Conservation (phyloP, 2,797 vertebrate genomes). For the Chelon auratus region DNA sequence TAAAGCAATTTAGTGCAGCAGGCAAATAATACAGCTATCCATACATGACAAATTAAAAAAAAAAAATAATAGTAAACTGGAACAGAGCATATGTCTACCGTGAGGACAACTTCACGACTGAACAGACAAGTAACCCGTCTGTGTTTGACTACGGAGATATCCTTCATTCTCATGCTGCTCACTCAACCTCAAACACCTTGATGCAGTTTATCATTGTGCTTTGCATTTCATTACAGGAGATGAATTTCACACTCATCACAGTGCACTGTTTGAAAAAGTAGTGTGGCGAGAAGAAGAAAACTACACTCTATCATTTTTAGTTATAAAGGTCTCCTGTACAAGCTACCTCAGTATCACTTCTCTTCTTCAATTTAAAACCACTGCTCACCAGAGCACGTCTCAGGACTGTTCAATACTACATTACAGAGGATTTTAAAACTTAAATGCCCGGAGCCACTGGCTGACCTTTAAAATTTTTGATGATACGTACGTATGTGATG, state of each 20-base stretch:
- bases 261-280: constrained; percentile 8
- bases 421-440: constrained; percentile 18
- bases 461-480: background rate
- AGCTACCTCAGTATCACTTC: background rate
- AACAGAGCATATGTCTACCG: background rate
- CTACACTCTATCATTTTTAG: constrained; percentile 24
- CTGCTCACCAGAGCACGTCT: constrained; percentile 8
- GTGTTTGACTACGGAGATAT: background rate
- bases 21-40: too few relatives aligned
- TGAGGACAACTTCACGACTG: background rate
- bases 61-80: background rate
- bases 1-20: too few relatives aligned
- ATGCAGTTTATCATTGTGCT: constrained; percentile 11
- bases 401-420: constrained; percentile 12
- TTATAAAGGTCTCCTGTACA: constrained; percentile 7
- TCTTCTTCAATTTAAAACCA: constrained; percentile 17
- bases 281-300: constrained; percentile 8
- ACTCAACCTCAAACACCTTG: constrained; percentile 3
- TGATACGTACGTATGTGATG: background rate
- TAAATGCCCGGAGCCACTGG: background rate
- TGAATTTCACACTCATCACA: constrained; percentile 14
- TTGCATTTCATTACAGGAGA: constrained; percentile 12
- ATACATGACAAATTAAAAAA: background rate
- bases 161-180: constrained; percentile 11
- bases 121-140: background rate